Conservation (phyloP, 2,797 vertebrate species). For the Mallotus villosus region DNA sequence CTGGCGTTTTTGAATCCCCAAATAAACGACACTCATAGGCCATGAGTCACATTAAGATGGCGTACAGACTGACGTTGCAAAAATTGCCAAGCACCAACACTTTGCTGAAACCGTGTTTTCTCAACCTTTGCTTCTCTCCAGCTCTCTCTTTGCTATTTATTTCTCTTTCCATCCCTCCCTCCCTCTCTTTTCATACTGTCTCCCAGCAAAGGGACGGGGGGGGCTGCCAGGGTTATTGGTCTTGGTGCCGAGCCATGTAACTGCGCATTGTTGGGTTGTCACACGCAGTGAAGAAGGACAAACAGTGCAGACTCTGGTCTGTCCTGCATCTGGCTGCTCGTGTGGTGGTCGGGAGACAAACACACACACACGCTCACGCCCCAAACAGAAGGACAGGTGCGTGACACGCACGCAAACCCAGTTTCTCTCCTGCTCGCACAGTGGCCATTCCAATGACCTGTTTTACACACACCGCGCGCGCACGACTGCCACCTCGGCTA, state of each 20-base stretch:
- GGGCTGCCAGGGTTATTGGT: slow-evolving; percentile 58
- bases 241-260: slow-evolving; percentile 64
- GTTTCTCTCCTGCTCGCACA: background rate
- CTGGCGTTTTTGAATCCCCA: too few relatives aligned
- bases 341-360: background rate
- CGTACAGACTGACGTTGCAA: background rate
- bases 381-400: background rate
- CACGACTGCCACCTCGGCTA: background rate
- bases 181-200: slow-evolving; percentile 21
- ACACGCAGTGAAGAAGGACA: slow-evolving; percentile 32
- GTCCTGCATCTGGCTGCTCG: background rate
- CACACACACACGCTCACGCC: background rate
- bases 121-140: background rate
- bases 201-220: slow-evolving; percentile 7
- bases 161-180: slow-evolving; percentile 29
- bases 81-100: background rate
- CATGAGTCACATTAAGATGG: too few relatives aligned
- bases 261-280: slow-evolving; percentile 64
- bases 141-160: slow-evolving; percentile 16
- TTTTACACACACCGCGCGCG: background rate
- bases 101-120: background rate
- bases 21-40: too few relatives aligned
- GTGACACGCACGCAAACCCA: background rate
- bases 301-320: background rate
- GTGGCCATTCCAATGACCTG: too few relatives aligned